These are phyloP conservation scores for Campylomormyrus numenius DNA, from an alignment of 2,113 vertebrate species.

Conservation along the genomic window DNA sequence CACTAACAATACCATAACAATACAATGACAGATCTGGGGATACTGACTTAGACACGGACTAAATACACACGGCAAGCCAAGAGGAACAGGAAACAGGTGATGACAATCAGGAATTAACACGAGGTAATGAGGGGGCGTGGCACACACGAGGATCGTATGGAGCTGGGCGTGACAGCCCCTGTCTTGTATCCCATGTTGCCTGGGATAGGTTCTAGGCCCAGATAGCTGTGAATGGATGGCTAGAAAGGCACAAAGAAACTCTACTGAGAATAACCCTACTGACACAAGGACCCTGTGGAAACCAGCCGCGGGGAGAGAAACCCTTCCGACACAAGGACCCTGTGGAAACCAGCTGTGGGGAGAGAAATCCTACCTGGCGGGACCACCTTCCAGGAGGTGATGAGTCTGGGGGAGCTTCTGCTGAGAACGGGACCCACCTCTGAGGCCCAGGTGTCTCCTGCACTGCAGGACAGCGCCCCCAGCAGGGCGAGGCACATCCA, in stretches of 20 bases:
- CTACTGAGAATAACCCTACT: neutral
- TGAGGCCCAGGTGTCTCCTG: slow-evolving; percentile 93
- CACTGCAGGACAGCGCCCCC: slow-evolving; percentile 77
- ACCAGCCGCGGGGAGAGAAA: too few relatives aligned
- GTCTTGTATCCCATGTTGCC: neutral
- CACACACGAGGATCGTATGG: too few relatives aligned
- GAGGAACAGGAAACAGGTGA: too few relatives aligned
- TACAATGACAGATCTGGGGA: too few relatives aligned
- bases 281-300: neutral
- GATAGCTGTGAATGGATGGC: neutral
- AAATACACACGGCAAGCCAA: too few relatives aligned
- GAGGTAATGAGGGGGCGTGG: too few relatives aligned
- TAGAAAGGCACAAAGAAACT: neutral
- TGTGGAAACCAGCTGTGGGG: neutral
- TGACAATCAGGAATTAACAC: too few relatives aligned
- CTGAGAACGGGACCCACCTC: slow-evolving; percentile 82
- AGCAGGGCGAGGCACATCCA: slow-evolving; percentile 95
- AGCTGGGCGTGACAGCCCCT: neutral
- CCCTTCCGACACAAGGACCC: too few relatives aligned
- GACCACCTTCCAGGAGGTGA: slow-evolving; percentile 89
- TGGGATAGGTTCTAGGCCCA: neutral
- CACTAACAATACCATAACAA: too few relatives aligned
- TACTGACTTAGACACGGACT: too few relatives aligned
- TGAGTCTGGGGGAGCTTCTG: slow-evolving; percentile 72
- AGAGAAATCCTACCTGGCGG: slow-evolving; percentile 70